Evolutionary conservation across 2,888 invertebrate species (phyloP), one percentile per base, ranked within the genome.

Genomic region (Dorcus parallelipipedus): DNA sequence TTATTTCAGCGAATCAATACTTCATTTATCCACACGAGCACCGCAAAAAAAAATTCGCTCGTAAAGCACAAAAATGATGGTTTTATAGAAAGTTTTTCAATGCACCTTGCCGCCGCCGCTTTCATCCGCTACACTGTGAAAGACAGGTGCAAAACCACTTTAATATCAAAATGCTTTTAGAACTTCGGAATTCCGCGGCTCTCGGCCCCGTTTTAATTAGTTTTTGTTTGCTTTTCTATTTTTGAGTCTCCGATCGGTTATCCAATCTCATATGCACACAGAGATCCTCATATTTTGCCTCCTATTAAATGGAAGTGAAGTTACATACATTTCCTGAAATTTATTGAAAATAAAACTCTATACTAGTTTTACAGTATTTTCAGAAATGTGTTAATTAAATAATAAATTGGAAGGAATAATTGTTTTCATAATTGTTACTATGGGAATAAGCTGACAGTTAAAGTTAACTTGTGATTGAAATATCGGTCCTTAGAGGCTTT

Each of bases 111-210:
- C 42, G 7, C 14, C 42, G 42, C 41, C 41, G n/a, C 41, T 9
- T 41, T n/a, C 41, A 14, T 41, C 41, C 41, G 42, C 9, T 10
- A 9, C 14, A 42, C 10, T 42, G 42, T 14, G 42, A 42, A 42
- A 42, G 14, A 42, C 42, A 42, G 14, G 42, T 10, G 10, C 42
- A 45, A 38, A 56, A 23, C 56, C 40, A 26, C 49, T 56, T 56
- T 56, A 56, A 56, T 56, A 51, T 51, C 43, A 39, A 51, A 56
- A 56, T 45, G 50, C 56, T 56, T 56, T 56, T 56, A 56, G 51
- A 56, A 51, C 45, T 56, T 56, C 9, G 23, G 38, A 38, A 45
- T 56, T 20, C 45, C 20, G 10, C 41, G 38, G 38, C 45, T 45
- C 20, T 39, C 42, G 38, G 39, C 38, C 20, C 51, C 38, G 51